A percentile compares a stretch with the other conserved stretches of the same genome.
Conservation (phyloP, 2,797 vertebrate genomes). For the Erithacus rubecula region DNA sequence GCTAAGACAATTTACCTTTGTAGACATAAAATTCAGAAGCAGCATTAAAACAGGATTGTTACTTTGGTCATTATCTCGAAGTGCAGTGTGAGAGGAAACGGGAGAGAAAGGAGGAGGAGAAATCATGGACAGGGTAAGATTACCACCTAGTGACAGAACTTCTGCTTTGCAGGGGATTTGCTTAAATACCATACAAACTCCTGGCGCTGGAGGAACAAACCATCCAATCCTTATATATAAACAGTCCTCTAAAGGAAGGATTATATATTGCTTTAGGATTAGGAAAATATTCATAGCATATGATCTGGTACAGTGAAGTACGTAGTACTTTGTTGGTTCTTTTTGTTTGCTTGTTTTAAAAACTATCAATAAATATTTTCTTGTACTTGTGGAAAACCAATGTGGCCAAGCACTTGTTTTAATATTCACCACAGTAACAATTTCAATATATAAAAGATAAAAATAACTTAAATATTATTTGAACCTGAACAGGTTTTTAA, state of each 20-base stretch:
- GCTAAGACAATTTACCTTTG: background rate
- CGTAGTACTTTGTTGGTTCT: accelerated
- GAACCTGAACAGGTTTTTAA: background rate
- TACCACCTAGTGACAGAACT: constrained; percentile 69
- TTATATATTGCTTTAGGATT: background rate
- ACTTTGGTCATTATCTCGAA: background rate
- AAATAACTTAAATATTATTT: background rate
- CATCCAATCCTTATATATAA: background rate
- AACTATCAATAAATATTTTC: background rate
- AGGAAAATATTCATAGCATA: background rate
- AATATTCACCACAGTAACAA: background rate
- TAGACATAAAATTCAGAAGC: background rate
- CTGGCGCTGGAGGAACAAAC: background rate
- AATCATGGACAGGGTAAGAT: background rate
- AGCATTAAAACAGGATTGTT: background rate
- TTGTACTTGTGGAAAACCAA: background rate
- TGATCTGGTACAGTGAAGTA: background rate
- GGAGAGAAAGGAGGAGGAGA: background rate
- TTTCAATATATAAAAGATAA: background rate
- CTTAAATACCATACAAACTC: accelerated
- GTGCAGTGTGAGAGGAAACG: accelerated
- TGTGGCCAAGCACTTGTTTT: background rate
- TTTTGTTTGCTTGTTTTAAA: background rate
- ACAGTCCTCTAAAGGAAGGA: background rate
- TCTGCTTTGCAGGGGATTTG: background rate